These are phyloP conservation scores for Stylophora pistillata DNA, from an alignment of 64 coral and sea anemone species.

Conservation along the genomic window DNA sequence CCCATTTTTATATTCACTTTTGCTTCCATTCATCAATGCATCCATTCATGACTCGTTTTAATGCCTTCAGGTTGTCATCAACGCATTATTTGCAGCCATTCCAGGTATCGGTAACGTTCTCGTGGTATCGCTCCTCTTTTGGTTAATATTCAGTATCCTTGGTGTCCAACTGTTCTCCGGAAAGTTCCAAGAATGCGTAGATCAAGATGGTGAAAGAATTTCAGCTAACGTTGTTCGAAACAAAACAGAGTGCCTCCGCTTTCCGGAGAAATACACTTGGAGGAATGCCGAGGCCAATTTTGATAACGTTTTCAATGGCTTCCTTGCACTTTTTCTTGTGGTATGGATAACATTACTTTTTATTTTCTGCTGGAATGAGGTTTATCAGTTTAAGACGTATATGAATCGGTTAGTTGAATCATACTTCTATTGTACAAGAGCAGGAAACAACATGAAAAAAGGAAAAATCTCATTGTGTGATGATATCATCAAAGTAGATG, in stretches of 20 bases:
- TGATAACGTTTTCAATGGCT: conserved; percentile 81
- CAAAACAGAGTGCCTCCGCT: conserved; percentile 53
- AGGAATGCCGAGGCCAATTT: conserved; percentile 75
- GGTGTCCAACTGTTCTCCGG: conserved; percentile 89
- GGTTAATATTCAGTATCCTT: conserved; percentile 90
- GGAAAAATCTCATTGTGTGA: too few species aligned
- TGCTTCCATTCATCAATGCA: not conserved
- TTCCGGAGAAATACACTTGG: conserved; percentile 53
- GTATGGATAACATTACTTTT: conserved; percentile 7
- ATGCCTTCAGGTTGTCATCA: conserved; percentile 74
- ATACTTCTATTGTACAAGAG: too few species aligned
- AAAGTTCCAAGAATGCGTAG: conserved; percentile 59
- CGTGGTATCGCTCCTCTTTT: conserved; percentile 77
- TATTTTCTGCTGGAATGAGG: not conserved
- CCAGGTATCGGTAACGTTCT: conserved; percentile 83
- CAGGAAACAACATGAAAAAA: too few species aligned
- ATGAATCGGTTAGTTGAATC: too few species aligned
- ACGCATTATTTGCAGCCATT: conserved; percentile 83
- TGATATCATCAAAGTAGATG: too few species aligned
- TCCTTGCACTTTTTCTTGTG: conserved; percentile 77
- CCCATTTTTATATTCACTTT: not conserved
- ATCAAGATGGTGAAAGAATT: conserved; percentile 49
- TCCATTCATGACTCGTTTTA: conserved; percentile 7
- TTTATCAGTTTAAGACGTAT: not conserved
- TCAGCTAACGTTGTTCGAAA: conserved; percentile 43